Percentiles rank a stretch among this genome's conserved stretches.
Conservation (phyloP, 2,888 invertebrate genomes). For the Conops quadrifasciatus region DNA sequence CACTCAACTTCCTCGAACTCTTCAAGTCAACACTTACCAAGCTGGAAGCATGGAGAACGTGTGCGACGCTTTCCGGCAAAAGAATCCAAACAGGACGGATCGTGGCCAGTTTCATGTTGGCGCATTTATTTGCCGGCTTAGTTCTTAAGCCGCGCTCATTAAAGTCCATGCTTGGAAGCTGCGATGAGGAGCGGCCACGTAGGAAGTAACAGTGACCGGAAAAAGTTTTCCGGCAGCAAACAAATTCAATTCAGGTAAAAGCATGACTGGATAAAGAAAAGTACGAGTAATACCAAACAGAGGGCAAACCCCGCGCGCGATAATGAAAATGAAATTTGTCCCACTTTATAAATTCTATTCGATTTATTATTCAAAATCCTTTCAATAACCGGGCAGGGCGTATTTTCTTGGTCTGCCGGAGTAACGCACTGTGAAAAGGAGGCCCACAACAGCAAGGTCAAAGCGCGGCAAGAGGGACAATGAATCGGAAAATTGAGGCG, state of each 20-base stretch:
- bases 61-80: too few species aligned
- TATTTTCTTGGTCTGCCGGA: slow-evolving; percentile 61
- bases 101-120: neutral
- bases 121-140: neutral
- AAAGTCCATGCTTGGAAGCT: neutral
- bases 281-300: neutral
- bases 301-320: neutral
- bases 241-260: neutral
- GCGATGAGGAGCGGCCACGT: too few species aligned
- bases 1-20: neutral
- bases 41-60: too few species aligned
- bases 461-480: neutral
- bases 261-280: neutral
- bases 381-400: slow-evolving; percentile 56
- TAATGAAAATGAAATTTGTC: slow-evolving; percentile 10
- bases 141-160: neutral
- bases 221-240: too few species aligned
- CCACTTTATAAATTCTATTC: slow-evolving; percentile 16
- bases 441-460: neutral
- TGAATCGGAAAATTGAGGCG: neutral
- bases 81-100: neutral
- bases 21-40: too few species aligned
- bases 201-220: too few species aligned
- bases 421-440: slow-evolving; percentile 40
- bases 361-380: slow-evolving; percentile 50